These are phyloP conservation scores for Centroberyx gerrardi DNA, from an alignment of 2,797 vertebrate genomes.

Conservation along the genomic window DNA sequence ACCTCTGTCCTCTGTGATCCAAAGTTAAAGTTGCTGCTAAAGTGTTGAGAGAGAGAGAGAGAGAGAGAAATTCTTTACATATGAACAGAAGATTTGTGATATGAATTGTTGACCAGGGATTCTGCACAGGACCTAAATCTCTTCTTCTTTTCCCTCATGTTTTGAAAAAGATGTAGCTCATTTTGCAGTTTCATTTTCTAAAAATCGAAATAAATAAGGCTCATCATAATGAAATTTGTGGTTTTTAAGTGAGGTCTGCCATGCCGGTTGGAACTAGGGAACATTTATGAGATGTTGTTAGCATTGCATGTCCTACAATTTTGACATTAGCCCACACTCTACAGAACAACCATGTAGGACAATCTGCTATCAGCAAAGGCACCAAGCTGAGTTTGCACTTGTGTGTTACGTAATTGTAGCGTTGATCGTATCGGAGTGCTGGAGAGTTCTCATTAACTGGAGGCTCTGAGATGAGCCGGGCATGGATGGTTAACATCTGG, in stretches of 20 bases:
- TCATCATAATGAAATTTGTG: too few species aligned
- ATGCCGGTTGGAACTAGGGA: not conserved
- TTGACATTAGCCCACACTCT: not conserved
- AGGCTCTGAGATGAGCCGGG: slow-evolving; percentile 10
- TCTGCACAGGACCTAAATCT: too few species aligned
- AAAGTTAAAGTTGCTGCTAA: not conserved
- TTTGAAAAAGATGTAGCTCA: too few species aligned
- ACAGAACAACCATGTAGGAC: slow-evolving; percentile 3
- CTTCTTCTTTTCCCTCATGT: too few species aligned
- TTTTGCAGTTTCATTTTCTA: too few species aligned
- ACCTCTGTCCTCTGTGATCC: not conserved
- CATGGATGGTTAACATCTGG: slow-evolving; percentile 35
- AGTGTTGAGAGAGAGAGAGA: too few species aligned
- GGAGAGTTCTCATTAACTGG: not conserved
- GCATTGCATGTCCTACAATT: not conserved
- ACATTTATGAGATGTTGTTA: slow-evolving; percentile 8
- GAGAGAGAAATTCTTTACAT: not conserved
- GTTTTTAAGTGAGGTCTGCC: not conserved
- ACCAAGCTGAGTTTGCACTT: slow-evolving; percentile 9
- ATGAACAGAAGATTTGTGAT: not conserved
- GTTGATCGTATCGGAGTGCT: slow-evolving; percentile 3
- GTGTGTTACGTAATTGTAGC: slow-evolving; percentile 21
- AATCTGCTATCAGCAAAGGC: slow-evolving; percentile 18
- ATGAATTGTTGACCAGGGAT: too few species aligned
- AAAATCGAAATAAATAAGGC: too few species aligned